These are phyloP conservation scores for Hoplodrina blanda DNA, from an alignment of 2,888 invertebrate species.

Conservation along the genomic window DNA sequence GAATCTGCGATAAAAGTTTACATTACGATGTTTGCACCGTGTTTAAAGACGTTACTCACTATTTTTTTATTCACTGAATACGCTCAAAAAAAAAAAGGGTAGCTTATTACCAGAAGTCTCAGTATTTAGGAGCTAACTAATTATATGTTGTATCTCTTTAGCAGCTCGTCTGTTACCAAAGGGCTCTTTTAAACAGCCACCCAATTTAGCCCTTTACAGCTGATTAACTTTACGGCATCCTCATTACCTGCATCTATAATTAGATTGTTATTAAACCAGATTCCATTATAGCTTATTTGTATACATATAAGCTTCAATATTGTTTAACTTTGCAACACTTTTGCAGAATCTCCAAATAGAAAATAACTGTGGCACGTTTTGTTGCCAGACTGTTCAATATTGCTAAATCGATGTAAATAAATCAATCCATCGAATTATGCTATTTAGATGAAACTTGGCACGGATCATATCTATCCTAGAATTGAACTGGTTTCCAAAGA, in stretches of 20 bases:
- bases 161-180: not conserved
- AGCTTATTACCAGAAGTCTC: not conserved
- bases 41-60: not conserved
- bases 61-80: not conserved
- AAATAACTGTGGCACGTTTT: conserved; percentile 34
- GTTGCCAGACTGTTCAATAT: conserved; percentile 31
- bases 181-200: not conserved
- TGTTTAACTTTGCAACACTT: conserved; percentile 51
- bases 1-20: too few relatives aligned
- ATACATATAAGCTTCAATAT: conserved; percentile 9
- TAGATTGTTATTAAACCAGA: conserved; percentile 35
- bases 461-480: conserved; percentile 42
- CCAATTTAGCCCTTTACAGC: conserved; percentile 10
- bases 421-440: conserved; percentile 52
- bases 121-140: not conserved
- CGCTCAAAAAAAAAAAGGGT: not conserved
- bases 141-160: not conserved
- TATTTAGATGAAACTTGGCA: conserved; percentile 54
- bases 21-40: not conserved
- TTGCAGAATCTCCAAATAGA: conserved; percentile 39
- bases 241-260: conserved; percentile 31
- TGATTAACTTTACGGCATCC: conserved; percentile 37
- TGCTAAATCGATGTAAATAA: conserved; percentile 52
- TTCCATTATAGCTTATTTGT: conserved; percentile 16
- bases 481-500: conserved; percentile 53